phyloP scores from a whole-genome alignment of 2,888 invertebrate species.

The Alcis repandata region DNA sequence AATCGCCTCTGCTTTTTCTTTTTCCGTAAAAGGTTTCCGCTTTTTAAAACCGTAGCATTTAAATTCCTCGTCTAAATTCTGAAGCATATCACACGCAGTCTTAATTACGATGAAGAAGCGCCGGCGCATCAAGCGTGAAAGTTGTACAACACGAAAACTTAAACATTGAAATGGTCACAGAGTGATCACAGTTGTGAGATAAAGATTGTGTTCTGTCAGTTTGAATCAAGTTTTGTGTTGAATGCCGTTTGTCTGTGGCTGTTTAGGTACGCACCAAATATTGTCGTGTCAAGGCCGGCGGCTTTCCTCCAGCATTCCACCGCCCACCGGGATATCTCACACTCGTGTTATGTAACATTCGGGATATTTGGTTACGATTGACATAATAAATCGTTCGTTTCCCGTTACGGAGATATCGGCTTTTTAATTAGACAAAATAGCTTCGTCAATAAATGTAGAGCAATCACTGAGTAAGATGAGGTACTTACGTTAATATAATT shows the following conservation, averaged over 20 bases:
- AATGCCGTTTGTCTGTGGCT: constrained; percentile 61
- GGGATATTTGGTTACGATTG: constrained; percentile 76
- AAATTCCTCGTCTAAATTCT: constrained; percentile 20
- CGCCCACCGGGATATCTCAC: constrained; percentile 86
- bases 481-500: not conserved
- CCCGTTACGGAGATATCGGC: constrained; percentile 47
- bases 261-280: constrained; percentile 78
- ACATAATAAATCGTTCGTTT: constrained; percentile 65
- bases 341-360: constrained; percentile 78
- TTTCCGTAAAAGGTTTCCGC: constrained; percentile 49
- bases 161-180: constrained; percentile 57
- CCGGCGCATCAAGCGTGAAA: constrained; percentile 77
- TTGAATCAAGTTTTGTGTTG: constrained; percentile 36
- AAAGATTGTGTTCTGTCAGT: constrained; percentile 49
- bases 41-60: constrained; percentile 29
- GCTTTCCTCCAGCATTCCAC: constrained; percentile 85
- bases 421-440: constrained; percentile 37
- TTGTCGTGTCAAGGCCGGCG: constrained; percentile 84
- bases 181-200: constrained; percentile 42
- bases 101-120: constrained; percentile 75
- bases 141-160: constrained; percentile 64
- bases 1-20: constrained; percentile 77
- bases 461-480: not conserved
- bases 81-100: constrained; percentile 59
- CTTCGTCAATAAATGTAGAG: constrained; percentile 21